These are phyloP conservation scores for Nothocercus nigrocapillus DNA, from an alignment of 2,113 vertebrate genomes.

Conservation along the genomic window DNA sequence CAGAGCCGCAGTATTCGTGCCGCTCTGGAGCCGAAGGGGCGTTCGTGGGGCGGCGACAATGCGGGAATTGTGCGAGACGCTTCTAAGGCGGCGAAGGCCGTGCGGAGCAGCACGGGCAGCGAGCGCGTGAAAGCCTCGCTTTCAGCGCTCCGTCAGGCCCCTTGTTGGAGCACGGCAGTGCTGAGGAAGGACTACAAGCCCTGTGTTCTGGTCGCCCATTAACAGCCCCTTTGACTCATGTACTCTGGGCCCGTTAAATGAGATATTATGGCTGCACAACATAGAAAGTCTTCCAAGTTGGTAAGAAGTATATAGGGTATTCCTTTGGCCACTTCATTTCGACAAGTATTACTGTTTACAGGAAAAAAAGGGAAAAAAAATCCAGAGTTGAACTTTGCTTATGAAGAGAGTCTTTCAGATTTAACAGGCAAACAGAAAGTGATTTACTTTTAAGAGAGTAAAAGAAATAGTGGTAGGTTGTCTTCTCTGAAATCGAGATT, in stretches of 20 bases:
- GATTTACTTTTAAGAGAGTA: neutral
- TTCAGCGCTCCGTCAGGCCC: conserved; percentile 56
- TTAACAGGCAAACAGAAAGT: neutral
- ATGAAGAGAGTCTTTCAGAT: neutral
- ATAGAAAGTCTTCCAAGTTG: neutral
- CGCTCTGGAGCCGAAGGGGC: neutral
- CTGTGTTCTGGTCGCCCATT: neutral
- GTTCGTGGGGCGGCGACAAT: conserved; percentile 29
- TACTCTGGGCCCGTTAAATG: neutral
- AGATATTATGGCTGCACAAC: neutral
- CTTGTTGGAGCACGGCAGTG: neutral
- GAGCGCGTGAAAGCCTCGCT: conserved; percentile 52
- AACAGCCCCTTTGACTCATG: neutral
- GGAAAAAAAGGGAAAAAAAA: neutral
- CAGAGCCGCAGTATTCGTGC: conserved; percentile 33
- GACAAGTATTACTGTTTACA: neutral
- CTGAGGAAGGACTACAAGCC: conserved; percentile 35
- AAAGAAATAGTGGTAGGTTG: neutral
- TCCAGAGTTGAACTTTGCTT: neutral
- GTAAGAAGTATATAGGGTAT: neutral
- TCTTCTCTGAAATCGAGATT: neutral
- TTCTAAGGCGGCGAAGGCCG: neutral
- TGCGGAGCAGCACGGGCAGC: conserved; percentile 32
- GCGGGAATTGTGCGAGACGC: conserved; percentile 58
- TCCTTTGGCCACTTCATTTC: neutral